Conservation (phyloP, 2,113 vertebrate genomes). For the Gadus macrocephalus region DNA sequence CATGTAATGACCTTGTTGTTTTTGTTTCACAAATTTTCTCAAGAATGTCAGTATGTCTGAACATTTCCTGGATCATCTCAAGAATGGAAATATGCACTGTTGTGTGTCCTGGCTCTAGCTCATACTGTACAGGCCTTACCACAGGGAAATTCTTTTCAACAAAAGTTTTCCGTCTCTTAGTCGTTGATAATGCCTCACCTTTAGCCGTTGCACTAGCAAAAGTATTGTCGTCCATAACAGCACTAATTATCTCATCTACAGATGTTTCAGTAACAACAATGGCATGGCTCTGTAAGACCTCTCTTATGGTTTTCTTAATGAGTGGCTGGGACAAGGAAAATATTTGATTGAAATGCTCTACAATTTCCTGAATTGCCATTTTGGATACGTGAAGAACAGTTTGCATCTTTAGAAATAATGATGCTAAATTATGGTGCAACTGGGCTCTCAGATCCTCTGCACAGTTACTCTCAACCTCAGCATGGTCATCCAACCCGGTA, state of each 20-base stretch:
- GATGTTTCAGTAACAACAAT: conserved; percentile 7
- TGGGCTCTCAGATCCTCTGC: conserved; percentile 7
- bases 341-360: conserved; percentile 17
- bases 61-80: conserved; percentile 35
- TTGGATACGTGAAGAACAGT: conserved; percentile 25
- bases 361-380: conserved; percentile 27
- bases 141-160: conserved; percentile 26
- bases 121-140: conserved; percentile 32
- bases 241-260: conserved; percentile 22
- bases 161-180: conserved; percentile 28
- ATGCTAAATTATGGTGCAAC: conserved; percentile 21
- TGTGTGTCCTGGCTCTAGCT: conserved; percentile 25
- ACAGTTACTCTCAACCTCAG: conserved; percentile 19
- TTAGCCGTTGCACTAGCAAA: conserved; percentile 10
- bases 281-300: conserved; percentile 20
- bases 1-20: too few species aligned
- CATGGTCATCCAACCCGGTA: not conserved
- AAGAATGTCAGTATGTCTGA: conserved; percentile 40
- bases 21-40: conserved; percentile 15
- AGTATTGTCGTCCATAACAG: conserved; percentile 38
- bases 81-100: conserved; percentile 43
- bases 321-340: conserved; percentile 26
- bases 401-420: conserved; percentile 36
- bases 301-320: conserved; percentile 20
- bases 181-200: conserved; percentile 21